Evolutionary conservation across 2,797 vertebrate genomes (phyloP), one percentile per base, ranked within the genome.

Genomic region (Astyanax mexicanus): DNA sequence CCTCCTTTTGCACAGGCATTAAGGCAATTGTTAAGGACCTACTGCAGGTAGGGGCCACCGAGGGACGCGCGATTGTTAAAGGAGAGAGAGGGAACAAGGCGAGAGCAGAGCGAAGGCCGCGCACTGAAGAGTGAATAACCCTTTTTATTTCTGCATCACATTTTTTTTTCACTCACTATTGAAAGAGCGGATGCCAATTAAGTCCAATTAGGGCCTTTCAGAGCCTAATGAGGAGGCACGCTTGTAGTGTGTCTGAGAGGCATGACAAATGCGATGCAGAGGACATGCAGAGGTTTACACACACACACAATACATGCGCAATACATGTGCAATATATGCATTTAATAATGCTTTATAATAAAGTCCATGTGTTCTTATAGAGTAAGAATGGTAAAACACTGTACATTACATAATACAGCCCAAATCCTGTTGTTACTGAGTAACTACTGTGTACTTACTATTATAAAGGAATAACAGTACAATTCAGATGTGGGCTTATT

Each of bases 181-280:
- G 79, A 83, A 82, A 60, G 44, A 64, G 85, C 83, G 83, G 85
- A 70, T 82, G 83, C 84, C 87, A 93, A 91, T 92, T 89, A 90
- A 82, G 77, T 84, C 78, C 84, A 85, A 89, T 88, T 86, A 83
- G 80, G 40, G 78, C 78, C 75, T 90, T 92, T 91, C 73, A 86
- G 74, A 44, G 77, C 45, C 75, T 92, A 92, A 91, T 86, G 89
- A 92, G 88, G 80, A 80, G 86, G 80, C 84, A 78, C 77, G 58
- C 83, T 84, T 67, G 81, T 75, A 83, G 87, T n/a, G 87, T 86
- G 83, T 87, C 73, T 84, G 81, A 84, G 86, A 78, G 80, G 68
- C 72, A 42, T 77, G 49, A 58, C 19, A 27, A 13, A 25, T 13
- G 47, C 40, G n/a, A n/a, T n/a, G n/a, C n/a, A n/a, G n/a, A n/a